phyloP scores from a whole-genome alignment of 2,113 vertebrate species.

The Fregetta grallaria region DNA sequence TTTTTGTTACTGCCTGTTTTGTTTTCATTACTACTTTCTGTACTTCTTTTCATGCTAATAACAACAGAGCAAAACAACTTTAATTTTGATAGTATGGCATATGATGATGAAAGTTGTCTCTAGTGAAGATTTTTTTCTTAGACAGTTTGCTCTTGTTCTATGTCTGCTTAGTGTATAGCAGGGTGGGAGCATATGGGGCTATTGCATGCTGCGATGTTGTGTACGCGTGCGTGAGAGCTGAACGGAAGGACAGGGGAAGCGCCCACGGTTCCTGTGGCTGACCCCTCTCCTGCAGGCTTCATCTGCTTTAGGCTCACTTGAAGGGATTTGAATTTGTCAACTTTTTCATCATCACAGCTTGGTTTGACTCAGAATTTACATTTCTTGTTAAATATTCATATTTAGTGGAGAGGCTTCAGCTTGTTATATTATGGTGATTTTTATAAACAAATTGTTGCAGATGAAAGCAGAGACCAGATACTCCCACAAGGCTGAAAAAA shows the following conservation, averaged over 20 bases:
- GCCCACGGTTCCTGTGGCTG: fast-evolving
- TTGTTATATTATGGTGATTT: neutral
- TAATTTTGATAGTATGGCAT: neutral
- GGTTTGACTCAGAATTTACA: neutral
- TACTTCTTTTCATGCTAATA: neutral
- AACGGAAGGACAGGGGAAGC: neutral
- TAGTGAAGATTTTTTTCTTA: neutral
- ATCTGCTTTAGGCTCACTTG: neutral
- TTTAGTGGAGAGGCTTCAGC: neutral
- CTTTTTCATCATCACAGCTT: neutral
- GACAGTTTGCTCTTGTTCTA: neutral
- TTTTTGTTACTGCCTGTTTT: neutral
- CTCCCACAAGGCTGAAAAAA: neutral
- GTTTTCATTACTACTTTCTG: neutral
- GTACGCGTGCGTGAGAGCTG: fast-evolving
- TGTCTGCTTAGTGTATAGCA: neutral
- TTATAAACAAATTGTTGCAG: neutral
- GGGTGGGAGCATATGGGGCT: neutral
- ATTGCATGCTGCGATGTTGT: neutral
- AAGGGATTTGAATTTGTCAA: neutral
- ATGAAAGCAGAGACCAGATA: neutral
- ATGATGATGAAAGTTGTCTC: neutral
- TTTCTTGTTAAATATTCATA: neutral
- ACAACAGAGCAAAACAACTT: neutral
- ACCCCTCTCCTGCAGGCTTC: neutral